These are phyloP conservation scores for Anarhynchus alexandrinus DNA, from an alignment of 2,113 vertebrate species.

Conservation along the genomic window DNA sequence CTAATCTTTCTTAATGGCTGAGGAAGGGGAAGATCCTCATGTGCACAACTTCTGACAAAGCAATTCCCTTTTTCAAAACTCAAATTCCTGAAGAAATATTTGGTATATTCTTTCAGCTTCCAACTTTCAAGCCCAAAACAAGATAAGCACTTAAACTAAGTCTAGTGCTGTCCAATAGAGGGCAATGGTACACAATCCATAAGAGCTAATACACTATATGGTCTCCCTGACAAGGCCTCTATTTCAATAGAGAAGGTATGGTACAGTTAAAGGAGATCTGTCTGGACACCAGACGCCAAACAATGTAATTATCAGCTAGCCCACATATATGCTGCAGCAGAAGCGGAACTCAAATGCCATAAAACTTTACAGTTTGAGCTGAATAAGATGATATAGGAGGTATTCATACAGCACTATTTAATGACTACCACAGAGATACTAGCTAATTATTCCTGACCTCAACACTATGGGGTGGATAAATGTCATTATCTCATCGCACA, in stretches of 20 bases:
- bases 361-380: neutral
- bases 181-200: neutral
- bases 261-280: neutral
- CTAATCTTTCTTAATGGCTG: neutral
- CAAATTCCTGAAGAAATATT: neutral
- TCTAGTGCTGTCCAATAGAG: constrained; percentile 2
- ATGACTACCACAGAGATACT: neutral
- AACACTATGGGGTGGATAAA: neutral
- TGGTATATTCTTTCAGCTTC: neutral
- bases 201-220: neutral
- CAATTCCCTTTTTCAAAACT: neutral
- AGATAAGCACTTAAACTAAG: neutral
- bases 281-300: neutral
- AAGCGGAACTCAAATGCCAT: neutral
- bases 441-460: neutral
- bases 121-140: neutral
- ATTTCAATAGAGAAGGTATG: neutral
- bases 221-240: neutral
- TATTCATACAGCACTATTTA: neutral
- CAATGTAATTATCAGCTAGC: neutral
- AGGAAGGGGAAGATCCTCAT: neutral
- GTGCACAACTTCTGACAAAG: neutral
- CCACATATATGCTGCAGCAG: neutral
- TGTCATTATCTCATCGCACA: neutral
- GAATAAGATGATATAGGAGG: neutral